Evolutionary conservation across 2,113 vertebrate species (phyloP), one percentile per base, ranked within the genome.

Genomic region (Amazona guildingii): DNA sequence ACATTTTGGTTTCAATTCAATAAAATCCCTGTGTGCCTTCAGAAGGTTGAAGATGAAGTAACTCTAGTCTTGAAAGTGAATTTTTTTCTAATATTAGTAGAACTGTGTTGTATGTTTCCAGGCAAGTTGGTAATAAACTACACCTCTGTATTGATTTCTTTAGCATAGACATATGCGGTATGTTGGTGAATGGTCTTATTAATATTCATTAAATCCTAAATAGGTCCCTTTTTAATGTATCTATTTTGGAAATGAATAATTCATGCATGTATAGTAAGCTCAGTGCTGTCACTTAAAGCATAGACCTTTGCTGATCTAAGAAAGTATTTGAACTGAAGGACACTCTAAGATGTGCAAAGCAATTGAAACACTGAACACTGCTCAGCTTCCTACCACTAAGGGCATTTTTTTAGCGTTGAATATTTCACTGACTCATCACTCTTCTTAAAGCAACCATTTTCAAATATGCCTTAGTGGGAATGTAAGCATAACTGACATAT

Each of bases 171-270:
- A 46, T 92, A 92, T 85, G 76, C 87, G 57, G 33, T 94, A 68
- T 74, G 54, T 79, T 83, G 81, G 75, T 92, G 84, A 96, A 95
- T 94, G 44, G 46, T 82, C 88, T 91, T 80, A 93, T 95, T 94
- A 97, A 95, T 96, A 97, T 97, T 96, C 88, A 97, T 97, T 97
- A 93, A 86, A 91, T 92, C 94, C 74, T 74, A 96, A 96, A 87
- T 77, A 91, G 63, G 46, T 93, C 73, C 75, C 82, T 93, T 94
- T 96, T 91, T 95, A 95, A 96, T 93, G 70, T 96, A 91, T 91
- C 86, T 97, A 80, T 96, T 95, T 96, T 92, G 55, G 52, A 90
- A 92, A 95, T 96, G 90, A 97, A 96, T 97, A 96, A 97, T 97
- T 95, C 94, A 97, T 97, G 55, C 61, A 83, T 31, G 74, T 83